Percentiles rank a stretch among this genome's conserved stretches.
Conservation (phyloP, 2,797 vertebrate genomes). For the Phoebastria nigripes region DNA sequence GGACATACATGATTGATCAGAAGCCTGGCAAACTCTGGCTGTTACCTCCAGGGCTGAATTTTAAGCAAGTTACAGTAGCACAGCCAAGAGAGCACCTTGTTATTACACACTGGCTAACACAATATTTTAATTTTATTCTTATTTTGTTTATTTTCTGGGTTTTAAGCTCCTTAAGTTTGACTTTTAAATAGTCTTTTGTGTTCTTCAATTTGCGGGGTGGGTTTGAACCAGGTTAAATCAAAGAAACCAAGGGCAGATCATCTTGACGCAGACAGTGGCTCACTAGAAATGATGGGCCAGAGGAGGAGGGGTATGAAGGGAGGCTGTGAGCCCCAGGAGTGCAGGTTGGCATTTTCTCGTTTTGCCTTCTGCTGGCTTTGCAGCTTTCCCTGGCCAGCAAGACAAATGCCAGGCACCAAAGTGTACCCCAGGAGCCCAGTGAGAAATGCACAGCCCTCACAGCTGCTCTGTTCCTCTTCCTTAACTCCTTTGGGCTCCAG, state of each 20-base stretch:
- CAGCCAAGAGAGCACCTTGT: neutral
- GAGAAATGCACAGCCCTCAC: neutral
- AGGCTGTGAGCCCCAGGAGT: neutral
- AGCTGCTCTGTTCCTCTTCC: neutral
- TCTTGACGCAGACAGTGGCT: neutral
- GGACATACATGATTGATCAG: neutral
- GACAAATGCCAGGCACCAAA: neutral
- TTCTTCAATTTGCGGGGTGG: rapidly evolving
- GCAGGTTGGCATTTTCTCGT: neutral
- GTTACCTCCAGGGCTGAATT: neutral
- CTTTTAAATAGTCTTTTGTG: neutral
- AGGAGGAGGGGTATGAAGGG: neutral
- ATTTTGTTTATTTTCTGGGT: neutral
- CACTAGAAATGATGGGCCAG: neutral
- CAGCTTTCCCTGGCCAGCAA: neutral
- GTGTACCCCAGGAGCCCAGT: neutral
- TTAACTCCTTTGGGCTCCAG: neutral
- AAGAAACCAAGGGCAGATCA: neutral
- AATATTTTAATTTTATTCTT: neutral
- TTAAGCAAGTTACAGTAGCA: neutral
- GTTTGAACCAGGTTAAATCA: neutral
- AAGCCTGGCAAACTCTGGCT: neutral
- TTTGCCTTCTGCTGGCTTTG: neutral
- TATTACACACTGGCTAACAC: neutral
- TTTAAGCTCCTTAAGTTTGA: neutral